Percentiles rank a stretch among this genome's conserved stretches.
Conservation (phyloP, 2,113 vertebrate genomes). For the Calyptommatus sinebrachiatus region DNA sequence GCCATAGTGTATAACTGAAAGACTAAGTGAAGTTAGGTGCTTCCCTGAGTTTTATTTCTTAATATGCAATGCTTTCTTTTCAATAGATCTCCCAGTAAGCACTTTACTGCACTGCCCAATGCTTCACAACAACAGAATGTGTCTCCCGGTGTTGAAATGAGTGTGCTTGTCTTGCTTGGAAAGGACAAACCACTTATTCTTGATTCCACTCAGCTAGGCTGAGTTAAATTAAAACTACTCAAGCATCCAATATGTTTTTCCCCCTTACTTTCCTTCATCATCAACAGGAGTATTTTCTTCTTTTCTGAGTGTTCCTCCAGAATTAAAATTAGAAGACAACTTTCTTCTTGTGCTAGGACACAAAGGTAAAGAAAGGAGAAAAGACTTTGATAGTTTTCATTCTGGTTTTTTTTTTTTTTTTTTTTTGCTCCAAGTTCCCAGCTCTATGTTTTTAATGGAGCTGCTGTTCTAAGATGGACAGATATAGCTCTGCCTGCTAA, state of each 20-base stretch:
- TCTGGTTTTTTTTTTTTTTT: background rate
- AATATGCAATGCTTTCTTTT: slow-evolving; percentile 15
- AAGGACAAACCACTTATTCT: slow-evolving; percentile 22
- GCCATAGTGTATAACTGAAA: slow-evolving; percentile 10
- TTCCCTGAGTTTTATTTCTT: background rate
- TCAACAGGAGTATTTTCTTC: background rate
- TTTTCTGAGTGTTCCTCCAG: background rate
- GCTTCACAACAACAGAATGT: slow-evolving; percentile 14
- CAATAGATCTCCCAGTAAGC: background rate
- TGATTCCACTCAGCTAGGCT: slow-evolving; percentile 14
- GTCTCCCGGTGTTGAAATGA: background rate
- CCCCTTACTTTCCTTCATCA: background rate
- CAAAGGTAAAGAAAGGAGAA: background rate
- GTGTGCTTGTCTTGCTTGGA: slow-evolving; percentile 8
- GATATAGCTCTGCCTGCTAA: no score
- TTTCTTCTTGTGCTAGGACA: background rate
- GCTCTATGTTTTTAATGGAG: background rate
- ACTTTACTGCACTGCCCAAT: background rate
- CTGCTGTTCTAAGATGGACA: no score
- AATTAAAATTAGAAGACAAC: background rate
- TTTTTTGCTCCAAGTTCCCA: no score
- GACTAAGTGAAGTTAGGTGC: slow-evolving; percentile 1
- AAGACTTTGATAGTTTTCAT: background rate
- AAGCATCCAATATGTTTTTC: slow-evolving; percentile 4
- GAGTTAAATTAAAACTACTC: slow-evolving; percentile 23